Conservation (phyloP, 2,113 vertebrate genomes). For the Potamarius usumacintae region DNA sequence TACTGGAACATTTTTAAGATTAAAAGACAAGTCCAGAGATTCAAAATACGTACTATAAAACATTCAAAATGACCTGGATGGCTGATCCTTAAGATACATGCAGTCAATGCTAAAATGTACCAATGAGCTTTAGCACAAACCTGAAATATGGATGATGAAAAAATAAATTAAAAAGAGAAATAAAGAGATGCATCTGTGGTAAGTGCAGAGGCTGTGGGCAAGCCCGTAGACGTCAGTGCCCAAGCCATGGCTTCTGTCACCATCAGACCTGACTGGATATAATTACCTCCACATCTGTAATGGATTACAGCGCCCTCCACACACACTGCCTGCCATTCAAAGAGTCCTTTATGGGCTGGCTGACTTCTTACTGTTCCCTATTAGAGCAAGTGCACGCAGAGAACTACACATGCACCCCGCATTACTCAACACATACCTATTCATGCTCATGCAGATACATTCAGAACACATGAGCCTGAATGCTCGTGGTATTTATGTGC, state of each 20-base stretch:
- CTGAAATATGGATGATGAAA: background rate
- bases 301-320: conserved; percentile 64
- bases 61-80: background rate
- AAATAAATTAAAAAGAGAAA: background rate
- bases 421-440: conserved; percentile 44
- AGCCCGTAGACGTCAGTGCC: conserved; percentile 6
- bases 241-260: conserved; percentile 63
- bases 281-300: conserved; percentile 78
- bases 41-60: background rate
- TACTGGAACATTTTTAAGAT: background rate
- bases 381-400: conserved; percentile 62
- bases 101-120: background rate
- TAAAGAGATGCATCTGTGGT: background rate
- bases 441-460: conserved; percentile 39
- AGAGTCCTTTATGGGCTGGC: conserved; percentile 75
- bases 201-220: background rate
- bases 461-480: conserved; percentile 20
- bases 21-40: background rate
- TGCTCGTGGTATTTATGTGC: background rate
- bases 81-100: background rate
- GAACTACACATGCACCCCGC: conserved; percentile 34
- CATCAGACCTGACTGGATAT: conserved; percentile 75
- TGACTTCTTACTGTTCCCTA: conserved; percentile 68
- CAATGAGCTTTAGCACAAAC: background rate
- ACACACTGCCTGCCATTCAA: conserved; percentile 71